phyloP scores from a whole-genome alignment of 2,113 vertebrate genomes.

The Mustelus asterias region DNA sequence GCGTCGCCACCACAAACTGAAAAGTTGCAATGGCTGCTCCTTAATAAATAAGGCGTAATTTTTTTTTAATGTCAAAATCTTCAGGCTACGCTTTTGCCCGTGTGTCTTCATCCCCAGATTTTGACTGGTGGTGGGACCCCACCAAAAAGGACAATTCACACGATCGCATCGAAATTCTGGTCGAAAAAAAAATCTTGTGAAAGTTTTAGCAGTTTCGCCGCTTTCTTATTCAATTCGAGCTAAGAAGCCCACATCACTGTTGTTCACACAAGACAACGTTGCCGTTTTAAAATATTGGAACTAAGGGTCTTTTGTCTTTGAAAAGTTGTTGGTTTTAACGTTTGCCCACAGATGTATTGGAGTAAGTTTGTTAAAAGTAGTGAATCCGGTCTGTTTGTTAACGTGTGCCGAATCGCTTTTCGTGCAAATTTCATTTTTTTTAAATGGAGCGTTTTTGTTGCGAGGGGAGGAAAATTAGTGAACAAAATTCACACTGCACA shows the following conservation, averaged over 20 bases:
- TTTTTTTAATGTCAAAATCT: neutral
- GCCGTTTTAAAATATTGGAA: neutral
- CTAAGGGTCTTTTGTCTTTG: neutral
- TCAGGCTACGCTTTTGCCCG: neutral
- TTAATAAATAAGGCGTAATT: neutral
- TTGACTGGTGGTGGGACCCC: neutral
- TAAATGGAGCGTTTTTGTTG: neutral
- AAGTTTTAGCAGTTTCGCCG: neutral
- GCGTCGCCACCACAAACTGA: constrained; percentile 2
- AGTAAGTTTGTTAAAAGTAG: neutral
- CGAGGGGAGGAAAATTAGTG: neutral
- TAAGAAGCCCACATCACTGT: neutral
- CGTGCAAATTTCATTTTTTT: neutral
- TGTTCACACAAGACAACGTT: neutral
- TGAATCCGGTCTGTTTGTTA: neutral
- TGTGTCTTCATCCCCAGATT: neutral
- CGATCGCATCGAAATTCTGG: neutral
- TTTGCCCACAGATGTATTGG: neutral
- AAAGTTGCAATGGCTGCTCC: constrained; percentile 17
- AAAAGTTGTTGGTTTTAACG: neutral
- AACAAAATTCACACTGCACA: neutral
- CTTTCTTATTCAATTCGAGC: neutral
- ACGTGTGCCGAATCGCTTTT: neutral
- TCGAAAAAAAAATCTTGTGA: neutral
- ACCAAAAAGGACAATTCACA: neutral